Percentiles rank a stretch among this genome's conserved stretches.
phyloP scores from a whole-genome alignment of 2,113 vertebrate genomes.

The Passer montanus region DNA sequence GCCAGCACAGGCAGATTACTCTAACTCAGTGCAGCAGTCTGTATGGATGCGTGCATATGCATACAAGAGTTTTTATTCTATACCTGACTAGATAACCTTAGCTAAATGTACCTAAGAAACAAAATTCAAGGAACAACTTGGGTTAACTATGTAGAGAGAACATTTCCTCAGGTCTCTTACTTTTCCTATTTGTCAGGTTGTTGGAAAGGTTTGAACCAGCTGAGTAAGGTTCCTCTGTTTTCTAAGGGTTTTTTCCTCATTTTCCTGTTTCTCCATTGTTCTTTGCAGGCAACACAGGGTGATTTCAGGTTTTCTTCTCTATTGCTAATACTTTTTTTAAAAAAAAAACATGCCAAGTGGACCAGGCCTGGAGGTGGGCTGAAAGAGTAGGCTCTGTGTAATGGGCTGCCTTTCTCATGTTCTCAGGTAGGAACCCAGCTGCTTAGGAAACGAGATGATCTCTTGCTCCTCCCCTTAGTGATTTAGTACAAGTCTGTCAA shows the following conservation, averaged over 20 bases:
- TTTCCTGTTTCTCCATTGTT: background rate
- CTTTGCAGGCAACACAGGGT: background rate
- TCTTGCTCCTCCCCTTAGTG: constrained; percentile 23
- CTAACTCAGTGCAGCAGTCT: background rate
- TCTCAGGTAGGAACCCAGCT: constrained; percentile 45
- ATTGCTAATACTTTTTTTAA: background rate
- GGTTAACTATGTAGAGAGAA: background rate
- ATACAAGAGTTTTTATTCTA: background rate
- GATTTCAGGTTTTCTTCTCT: background rate
- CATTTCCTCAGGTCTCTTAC: background rate
- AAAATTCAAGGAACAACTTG: background rate
- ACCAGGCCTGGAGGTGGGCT: background rate
- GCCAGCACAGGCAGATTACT: background rate
- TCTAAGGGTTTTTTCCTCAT: accelerated
- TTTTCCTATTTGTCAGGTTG: background rate
- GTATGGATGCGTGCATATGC: background rate
- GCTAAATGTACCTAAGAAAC: background rate
- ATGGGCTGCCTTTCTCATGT: background rate
- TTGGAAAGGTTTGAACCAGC: background rate
- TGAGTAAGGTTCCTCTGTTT: background rate
- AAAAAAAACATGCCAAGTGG: background rate
- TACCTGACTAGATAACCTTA: background rate
- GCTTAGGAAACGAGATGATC: background rate
- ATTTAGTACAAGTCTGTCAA: background rate
- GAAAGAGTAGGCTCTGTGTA: background rate